Evolutionary conservation across 2,797 vertebrate species (phyloP), one percentile per base, ranked within the genome.

Genomic region (Pipistrellus nathusii): DNA sequence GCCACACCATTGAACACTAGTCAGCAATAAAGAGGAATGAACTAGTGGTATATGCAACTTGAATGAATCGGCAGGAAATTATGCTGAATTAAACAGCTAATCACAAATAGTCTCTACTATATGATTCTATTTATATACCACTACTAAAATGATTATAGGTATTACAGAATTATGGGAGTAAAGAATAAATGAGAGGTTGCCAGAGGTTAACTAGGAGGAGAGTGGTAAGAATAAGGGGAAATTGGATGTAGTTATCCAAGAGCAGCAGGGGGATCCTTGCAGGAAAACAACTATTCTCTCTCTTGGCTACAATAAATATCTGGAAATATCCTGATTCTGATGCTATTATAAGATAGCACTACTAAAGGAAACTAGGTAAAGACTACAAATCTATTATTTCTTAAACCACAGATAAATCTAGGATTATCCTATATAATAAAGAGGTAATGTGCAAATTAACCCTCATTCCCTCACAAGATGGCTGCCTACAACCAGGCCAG

Each of bases 371-470:
- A 69, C 32, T 88, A 6, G 5, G 20, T 38, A 27, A 13, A 86
- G 18, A 66, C 17, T 17, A 73, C 23, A 17, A 51, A 53, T 82
- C 38, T 25, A 64, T 85, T 66, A 81, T 59, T 81, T 81, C 64
- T 91, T 91, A 71, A 85, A 64, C 23, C 55, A 32, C 15, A 55
- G 76, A 87, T 59, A 5, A 93, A 94, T 59, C 41, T 75, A 21
- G 5, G 69, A 62, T 78, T 84, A 73, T 23, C 21, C 53, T 55
- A 55, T 55, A 55, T 55, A 55, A 55, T 55, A 55, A 55, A 23
- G 53, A 55, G 53, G 21, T 55, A 55, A 55, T 55, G 21, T 55
- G 21, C 21, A 55, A 55, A 55, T 55, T 55, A 55, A 55, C 8
- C 21, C 8, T 23, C 21, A 55, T 1, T 0, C 53, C 53, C 21